Percentiles rank a stretch among this genome's conserved stretches.
Evolutionary conservation across 2,113 vertebrate species (phyloP).

Genomic region (Propithecus coquereli): DNA sequence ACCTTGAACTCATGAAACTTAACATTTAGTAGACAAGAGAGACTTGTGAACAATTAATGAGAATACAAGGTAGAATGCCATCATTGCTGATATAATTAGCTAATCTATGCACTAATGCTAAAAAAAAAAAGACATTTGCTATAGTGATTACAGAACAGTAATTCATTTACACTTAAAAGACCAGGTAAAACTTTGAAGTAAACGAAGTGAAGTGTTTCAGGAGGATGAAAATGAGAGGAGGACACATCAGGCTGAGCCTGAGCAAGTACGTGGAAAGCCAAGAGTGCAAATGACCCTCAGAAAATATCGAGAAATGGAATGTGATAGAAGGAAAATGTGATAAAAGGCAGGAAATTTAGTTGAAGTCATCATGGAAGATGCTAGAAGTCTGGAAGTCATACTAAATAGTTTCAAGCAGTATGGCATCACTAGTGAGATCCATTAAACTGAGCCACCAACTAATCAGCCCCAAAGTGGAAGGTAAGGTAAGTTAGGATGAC

Average conservation of each 20-base stretch:
- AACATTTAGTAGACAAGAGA: background rate
- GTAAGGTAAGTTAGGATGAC: background rate
- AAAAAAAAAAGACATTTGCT: background rate
- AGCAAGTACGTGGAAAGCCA: background rate
- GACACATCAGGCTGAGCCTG: background rate
- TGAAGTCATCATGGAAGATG: background rate
- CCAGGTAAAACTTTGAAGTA: background rate
- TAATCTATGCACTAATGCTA: background rate
- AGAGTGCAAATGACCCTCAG: background rate
- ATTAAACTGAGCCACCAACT: background rate
- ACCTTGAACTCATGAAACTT: background rate
- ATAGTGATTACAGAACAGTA: background rate
- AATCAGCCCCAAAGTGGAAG: background rate
- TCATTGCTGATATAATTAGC: background rate
- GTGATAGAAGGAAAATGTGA: background rate
- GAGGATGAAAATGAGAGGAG: background rate
- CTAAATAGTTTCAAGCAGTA: background rate
- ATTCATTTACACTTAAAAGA: background rate
- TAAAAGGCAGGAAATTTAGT: background rate
- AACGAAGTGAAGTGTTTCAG: background rate
- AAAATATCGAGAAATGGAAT: background rate
- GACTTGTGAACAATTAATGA: background rate
- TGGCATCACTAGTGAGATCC: background rate
- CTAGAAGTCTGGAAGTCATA: background rate
- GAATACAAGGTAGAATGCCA: background rate